Percentiles rank a stretch among this genome's conserved stretches.
phyloP scores from a whole-genome alignment of 2,888 invertebrate genomes.

The Callyntrura sp. region DNA sequence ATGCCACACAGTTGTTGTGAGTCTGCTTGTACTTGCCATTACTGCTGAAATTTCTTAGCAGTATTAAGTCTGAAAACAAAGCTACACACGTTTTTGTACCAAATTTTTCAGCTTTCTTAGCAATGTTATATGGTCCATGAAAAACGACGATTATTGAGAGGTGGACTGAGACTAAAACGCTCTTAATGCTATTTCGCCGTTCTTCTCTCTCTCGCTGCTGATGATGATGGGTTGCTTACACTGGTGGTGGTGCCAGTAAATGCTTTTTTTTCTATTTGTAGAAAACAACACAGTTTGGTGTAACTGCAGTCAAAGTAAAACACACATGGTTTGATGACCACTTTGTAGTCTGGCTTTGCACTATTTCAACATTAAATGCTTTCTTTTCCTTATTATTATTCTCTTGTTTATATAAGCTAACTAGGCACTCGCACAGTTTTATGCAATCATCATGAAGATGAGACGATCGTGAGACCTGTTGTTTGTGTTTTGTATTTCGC shows the following conservation, averaged over 20 bases:
- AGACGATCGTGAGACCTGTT: background rate
- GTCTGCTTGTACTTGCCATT: background rate
- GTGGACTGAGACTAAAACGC: background rate
- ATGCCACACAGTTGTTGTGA: background rate
- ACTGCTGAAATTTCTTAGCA: background rate
- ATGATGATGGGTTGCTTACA: slow-evolving; percentile 4
- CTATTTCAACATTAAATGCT: background rate
- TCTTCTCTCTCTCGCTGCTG: background rate
- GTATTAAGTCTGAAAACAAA: background rate
- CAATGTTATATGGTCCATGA: slow-evolving; percentile 53
- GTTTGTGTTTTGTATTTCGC: background rate
- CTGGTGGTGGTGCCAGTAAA: background rate
- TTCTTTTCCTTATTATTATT: slow-evolving; percentile 8
- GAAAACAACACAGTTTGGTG: background rate
- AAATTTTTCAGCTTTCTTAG: slow-evolving; percentile 36
- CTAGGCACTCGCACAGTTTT: background rate
- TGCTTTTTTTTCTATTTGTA: no score
- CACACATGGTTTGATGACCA: slow-evolving; percentile 28
- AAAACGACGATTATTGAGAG: background rate
- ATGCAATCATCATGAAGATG: slow-evolving; percentile 12
- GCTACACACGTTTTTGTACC: slow-evolving; percentile 15
- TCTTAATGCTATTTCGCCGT: background rate
- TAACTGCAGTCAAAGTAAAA: slow-evolving; percentile 11
- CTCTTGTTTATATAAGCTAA: slow-evolving; percentile 7
- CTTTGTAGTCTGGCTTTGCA: slow-evolving; percentile 8